phyloP scores from a whole-genome alignment of 2,113 vertebrate species.

The Rhea americana region DNA sequence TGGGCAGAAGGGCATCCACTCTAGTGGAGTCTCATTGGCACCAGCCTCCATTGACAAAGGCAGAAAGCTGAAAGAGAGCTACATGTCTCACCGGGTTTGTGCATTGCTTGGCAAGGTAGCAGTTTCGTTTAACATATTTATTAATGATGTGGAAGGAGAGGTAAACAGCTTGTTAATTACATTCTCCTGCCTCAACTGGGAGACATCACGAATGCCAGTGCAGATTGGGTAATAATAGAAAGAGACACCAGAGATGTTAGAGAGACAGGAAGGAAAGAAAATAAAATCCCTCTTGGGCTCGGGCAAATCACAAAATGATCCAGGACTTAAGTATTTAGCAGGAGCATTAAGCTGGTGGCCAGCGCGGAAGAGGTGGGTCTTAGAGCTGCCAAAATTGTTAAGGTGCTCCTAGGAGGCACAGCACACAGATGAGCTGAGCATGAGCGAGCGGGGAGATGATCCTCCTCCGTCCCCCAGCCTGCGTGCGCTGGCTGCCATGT shows the following conservation, averaged over 20 bases:
- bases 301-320: background rate
- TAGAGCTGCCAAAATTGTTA: accelerated
- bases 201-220: background rate
- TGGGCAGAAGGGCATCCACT: background rate
- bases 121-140: constrained; percentile 42
- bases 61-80: background rate
- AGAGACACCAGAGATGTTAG: constrained; percentile 38
- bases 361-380: background rate
- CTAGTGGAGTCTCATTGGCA: background rate
- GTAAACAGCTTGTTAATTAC: constrained; percentile 70
- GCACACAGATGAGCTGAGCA: accelerated
- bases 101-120: constrained; percentile 25
- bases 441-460: background rate
- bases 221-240: constrained; percentile 55
- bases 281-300: constrained; percentile 7
- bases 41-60: background rate
- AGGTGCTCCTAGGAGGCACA: background rate
- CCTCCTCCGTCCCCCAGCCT: background rate
- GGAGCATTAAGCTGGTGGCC: background rate
- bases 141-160: constrained; percentile 59
- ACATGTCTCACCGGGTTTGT: background rate
- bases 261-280: constrained; percentile 38
- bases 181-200: constrained; percentile 51
- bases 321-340: background rate
- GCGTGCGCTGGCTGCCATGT: background rate